phyloP scores from a whole-genome alignment of 2,888 invertebrate genomes.

The Apamea monoglypha region DNA sequence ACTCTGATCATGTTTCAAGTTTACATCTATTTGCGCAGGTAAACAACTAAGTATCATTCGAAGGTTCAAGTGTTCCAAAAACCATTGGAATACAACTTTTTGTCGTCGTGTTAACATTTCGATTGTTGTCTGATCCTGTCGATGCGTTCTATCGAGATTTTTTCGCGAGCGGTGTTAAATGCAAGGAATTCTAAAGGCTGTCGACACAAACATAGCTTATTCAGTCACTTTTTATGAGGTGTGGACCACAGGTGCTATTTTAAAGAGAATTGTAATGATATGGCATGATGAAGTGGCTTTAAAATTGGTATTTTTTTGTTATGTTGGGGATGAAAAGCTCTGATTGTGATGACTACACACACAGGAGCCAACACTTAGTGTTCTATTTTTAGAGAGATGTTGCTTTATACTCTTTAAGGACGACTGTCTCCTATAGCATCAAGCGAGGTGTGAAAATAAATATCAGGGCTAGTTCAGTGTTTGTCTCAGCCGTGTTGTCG shows the following conservation, averaged over 20 bases:
- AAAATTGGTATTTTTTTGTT: constrained; percentile 6
- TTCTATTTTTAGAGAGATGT: constrained; percentile 39
- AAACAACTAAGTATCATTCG: constrained; percentile 42
- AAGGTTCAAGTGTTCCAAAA: constrained; percentile 59
- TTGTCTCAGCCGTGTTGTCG: constrained; percentile 71
- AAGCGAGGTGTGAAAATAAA: constrained; percentile 64
- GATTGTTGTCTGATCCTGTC: constrained; percentile 84
- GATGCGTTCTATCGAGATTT: constrained; percentile 74
- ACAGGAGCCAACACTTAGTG: background rate
- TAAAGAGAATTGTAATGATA: constrained; percentile 26
- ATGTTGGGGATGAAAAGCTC: background rate
- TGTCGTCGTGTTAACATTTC: constrained; percentile 83
- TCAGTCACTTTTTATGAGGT: constrained; percentile 58
- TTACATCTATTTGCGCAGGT: constrained; percentile 28
- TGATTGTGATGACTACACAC: constrained; percentile 12
- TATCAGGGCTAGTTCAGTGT: constrained; percentile 48
- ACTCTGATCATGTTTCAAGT: constrained; percentile 9
- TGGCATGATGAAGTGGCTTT: constrained; percentile 13
- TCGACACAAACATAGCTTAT: constrained; percentile 66
- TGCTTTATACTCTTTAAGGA: constrained; percentile 36
- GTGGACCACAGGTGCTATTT: constrained; percentile 54
- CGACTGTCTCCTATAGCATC: constrained; percentile 22
- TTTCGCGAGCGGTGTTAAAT: constrained; percentile 80
- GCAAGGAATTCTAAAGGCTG: constrained; percentile 78
- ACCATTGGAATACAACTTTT: constrained; percentile 68